These are phyloP conservation scores for Pitta sordida DNA, from an alignment of 2,113 vertebrate genomes.

Conservation along the genomic window DNA sequence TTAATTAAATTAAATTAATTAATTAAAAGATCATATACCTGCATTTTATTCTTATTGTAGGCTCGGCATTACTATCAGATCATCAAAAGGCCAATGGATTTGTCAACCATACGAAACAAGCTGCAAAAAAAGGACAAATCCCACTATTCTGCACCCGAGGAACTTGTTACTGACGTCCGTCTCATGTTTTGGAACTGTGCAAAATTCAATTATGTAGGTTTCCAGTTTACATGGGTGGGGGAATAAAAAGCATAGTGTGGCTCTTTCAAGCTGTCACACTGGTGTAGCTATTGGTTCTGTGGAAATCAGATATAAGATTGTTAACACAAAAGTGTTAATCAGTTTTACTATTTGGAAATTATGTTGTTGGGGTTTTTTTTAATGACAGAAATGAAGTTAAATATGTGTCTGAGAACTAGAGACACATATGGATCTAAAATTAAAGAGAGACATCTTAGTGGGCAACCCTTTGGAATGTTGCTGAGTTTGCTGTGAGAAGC, in stretches of 20 bases:
- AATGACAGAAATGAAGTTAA: not conserved
- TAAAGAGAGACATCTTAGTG: not conserved
- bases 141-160: constrained; percentile 83
- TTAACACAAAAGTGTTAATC: not conserved
- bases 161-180: constrained; percentile 89
- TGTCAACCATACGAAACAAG: constrained; percentile 88
- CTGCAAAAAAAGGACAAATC: constrained; percentile 81
- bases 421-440: not conserved
- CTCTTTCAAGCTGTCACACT: not conserved
- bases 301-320: not conserved
- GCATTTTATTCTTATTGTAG: constrained; percentile 66
- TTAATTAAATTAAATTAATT: not conserved
- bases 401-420: not conserved
- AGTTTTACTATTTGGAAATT: not conserved
- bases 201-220: constrained; percentile 97
- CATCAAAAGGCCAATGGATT: constrained; percentile 97
- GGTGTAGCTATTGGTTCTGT: not conserved
- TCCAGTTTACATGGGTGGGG: not conserved
- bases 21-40: not conserved
- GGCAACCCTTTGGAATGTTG: not conserved
- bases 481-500: not conserved
- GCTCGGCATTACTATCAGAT: constrained; percentile 98
- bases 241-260: not conserved
- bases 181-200: constrained; percentile 98
- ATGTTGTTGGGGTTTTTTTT: not conserved